These are phyloP conservation scores for Elegia similella DNA, from an alignment of 2,888 invertebrate genomes.

Conservation along the genomic window DNA sequence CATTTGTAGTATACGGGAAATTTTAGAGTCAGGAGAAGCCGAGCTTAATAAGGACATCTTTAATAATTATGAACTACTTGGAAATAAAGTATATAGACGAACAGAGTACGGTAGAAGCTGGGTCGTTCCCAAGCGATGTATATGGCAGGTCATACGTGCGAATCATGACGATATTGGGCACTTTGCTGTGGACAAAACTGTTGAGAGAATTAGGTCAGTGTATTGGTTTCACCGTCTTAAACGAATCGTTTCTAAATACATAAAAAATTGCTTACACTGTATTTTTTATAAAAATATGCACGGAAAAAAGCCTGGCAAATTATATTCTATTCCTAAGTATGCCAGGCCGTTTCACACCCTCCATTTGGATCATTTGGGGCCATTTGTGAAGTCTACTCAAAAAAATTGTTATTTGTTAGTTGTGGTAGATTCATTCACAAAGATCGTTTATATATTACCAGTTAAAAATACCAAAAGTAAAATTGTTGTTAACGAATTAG, in stretches of 20 bases:
- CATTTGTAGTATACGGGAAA: conserved; percentile 18
- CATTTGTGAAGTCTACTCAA: no score
- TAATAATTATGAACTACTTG: conserved; percentile 30
- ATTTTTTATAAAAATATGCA: conserved; percentile 40
- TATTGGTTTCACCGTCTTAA: conserved; percentile 28
- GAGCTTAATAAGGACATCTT: conserved; percentile 28
- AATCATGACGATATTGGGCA: conserved; percentile 43
- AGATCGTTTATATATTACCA: no score
- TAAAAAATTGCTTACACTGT: conserved; percentile 38
- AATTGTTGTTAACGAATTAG: no score
- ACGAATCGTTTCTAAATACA: conserved; percentile 32
- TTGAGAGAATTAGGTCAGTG: conserved; percentile 24
- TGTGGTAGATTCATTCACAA: no score
- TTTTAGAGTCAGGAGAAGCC: conserved; percentile 29
- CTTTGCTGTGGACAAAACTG: conserved; percentile 35
- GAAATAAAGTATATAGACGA: conserved; percentile 33
- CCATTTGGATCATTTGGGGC: no score
- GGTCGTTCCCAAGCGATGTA: conserved; percentile 34
- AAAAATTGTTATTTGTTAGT: no score
- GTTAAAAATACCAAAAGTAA: no score
- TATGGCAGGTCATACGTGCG: conserved; percentile 31
- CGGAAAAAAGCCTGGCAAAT: no score
- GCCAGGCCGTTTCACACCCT: no score
- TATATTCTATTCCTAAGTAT: no score
- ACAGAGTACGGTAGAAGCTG: conserved; percentile 33